Conservation (phyloP, 2,113 vertebrate genomes). For the Chauna torquata region DNA sequence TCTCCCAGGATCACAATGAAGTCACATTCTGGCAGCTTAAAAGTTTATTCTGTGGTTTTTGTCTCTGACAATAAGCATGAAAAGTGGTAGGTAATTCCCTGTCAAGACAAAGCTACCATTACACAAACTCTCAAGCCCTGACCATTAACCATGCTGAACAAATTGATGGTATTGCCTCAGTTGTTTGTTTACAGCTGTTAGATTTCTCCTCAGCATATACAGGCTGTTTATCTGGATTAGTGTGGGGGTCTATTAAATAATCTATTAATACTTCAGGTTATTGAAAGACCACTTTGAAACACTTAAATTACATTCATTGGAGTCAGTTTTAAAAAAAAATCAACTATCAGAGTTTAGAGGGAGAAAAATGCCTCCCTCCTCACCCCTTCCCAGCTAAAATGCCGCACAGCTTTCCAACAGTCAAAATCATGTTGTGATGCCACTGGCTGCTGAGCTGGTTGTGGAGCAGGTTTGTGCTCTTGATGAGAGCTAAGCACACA, state of each 20-base stretch:
- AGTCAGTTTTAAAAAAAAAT: neutral
- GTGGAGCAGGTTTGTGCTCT: neutral
- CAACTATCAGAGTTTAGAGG: neutral
- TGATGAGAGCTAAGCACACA: too few species aligned
- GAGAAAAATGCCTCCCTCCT: neutral
- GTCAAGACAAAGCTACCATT: neutral
- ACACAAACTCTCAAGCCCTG: neutral
- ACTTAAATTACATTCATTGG: neutral
- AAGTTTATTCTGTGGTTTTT: neutral
- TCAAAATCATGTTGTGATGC: neutral
- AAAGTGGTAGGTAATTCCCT: neutral
- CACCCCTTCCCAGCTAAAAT: neutral
- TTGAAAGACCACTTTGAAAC: neutral
- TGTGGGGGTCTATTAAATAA: neutral
- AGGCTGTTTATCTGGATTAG: neutral
- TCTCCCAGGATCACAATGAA: neutral
- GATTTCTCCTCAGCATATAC: neutral
- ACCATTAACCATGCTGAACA: neutral
- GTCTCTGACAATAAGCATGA: neutral
- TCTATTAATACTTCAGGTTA: neutral
- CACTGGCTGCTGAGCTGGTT: neutral
- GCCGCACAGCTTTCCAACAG: too few species aligned
- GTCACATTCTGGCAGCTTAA: neutral
- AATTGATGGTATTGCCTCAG: neutral
- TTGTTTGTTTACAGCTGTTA: neutral